These are phyloP conservation scores for Cottus gobio DNA, from an alignment of 2,113 vertebrate species.

Conservation along the genomic window DNA sequence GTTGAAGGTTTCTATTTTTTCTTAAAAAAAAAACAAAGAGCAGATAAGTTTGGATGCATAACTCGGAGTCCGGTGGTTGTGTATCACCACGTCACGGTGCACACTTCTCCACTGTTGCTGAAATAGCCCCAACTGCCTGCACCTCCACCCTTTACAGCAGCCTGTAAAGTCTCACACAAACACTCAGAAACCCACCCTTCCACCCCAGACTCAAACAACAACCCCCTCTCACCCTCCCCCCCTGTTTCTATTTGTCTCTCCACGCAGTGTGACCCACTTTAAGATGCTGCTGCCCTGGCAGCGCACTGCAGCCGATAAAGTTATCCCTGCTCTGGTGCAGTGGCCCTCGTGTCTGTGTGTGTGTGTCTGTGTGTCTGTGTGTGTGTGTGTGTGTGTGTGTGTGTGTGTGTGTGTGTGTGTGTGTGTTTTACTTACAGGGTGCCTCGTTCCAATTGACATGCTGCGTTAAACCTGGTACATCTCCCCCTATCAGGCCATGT, in stretches of 20 bases:
- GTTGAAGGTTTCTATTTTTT: slow-evolving; percentile 2
- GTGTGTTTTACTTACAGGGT: slow-evolving; percentile 75
- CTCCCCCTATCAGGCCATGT: slow-evolving; percentile 50
- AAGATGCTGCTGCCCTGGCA: slow-evolving; percentile 55
- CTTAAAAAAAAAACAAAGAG: not conserved
- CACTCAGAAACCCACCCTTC: slow-evolving; percentile 24
- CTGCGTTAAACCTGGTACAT: slow-evolving; percentile 60
- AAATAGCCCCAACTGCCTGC: slow-evolving; percentile 42
- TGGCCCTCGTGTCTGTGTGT: not conserved
- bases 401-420: no score
- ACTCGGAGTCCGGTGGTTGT: slow-evolving; percentile 46
- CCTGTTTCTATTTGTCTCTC: slow-evolving; percentile 57
- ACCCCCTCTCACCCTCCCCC: slow-evolving; percentile 22
- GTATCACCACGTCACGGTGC: slow-evolving; percentile 2
- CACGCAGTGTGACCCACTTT: slow-evolving; percentile 75
- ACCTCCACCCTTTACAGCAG: slow-evolving; percentile 17
- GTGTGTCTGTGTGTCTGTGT: not conserved
- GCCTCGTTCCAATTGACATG: slow-evolving; percentile 73
- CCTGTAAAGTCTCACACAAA: slow-evolving; percentile 20
- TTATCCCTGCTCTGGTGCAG: slow-evolving; percentile 53
- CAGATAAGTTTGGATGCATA: slow-evolving; percentile 26
- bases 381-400: slow-evolving; percentile 19
- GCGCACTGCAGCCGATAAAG: slow-evolving; percentile 43
- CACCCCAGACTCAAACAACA: slow-evolving; percentile 46
- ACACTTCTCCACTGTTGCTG: slow-evolving; percentile 28